A percentile compares a stretch with the other conserved stretches of the same genome.
Evolutionary conservation across 2,113 vertebrate genomes (phyloP).

Genomic region (Zapornia atra): DNA sequence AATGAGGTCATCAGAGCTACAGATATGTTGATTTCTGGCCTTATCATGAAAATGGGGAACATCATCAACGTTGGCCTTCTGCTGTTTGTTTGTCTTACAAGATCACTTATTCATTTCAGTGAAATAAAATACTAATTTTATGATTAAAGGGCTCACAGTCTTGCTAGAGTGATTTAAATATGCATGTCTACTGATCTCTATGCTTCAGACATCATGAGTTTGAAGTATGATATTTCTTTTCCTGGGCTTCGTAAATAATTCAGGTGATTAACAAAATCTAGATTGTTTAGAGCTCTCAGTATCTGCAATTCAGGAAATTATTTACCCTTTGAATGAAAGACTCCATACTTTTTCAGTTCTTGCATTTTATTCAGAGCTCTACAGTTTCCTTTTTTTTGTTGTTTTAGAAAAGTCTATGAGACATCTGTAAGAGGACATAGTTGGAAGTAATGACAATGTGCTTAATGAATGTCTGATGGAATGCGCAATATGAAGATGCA

Average conservation of each 20-base stretch:
- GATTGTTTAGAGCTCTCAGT: neutral
- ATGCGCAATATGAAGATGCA: neutral
- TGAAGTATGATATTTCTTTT: conserved; percentile 1
- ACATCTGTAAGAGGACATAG: neutral
- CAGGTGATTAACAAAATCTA: conserved; percentile 23
- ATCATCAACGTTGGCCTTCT: neutral
- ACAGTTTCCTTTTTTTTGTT: neutral
- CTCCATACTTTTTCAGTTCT: neutral
- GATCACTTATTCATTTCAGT: neutral
- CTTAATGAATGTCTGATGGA: neutral
- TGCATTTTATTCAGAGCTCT: neutral
- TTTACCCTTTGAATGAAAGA: neutral
- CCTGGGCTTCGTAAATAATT: conserved; percentile 13
- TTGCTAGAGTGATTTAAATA: neutral
- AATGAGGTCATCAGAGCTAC: neutral
- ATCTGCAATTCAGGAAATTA: neutral
- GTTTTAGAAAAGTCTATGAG: neutral
- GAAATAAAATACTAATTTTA: neutral
- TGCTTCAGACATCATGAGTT: neutral
- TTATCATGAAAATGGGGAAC: neutral
- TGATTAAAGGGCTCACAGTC: neutral
- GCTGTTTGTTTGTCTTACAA: neutral
- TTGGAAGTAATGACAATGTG: neutral
- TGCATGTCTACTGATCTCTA: fast-evolving
- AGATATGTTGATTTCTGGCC: neutral